Evolutionary conservation across 2,888 invertebrate species (phyloP).

Genomic region (Amiota minor): DNA sequence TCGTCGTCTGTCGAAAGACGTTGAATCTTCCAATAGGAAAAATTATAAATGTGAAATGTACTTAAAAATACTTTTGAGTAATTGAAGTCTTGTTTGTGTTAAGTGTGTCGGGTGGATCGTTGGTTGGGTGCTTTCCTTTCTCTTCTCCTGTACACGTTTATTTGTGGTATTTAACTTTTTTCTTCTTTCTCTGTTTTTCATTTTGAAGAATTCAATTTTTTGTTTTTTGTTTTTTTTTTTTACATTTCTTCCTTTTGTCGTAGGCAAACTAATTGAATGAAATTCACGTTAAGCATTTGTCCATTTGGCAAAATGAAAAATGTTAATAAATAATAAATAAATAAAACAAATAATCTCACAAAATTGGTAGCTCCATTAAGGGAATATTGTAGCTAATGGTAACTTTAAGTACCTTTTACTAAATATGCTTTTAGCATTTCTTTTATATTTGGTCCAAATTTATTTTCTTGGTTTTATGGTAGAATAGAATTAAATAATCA

Average conservation of each 20-base stretch:
- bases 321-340: conserved; percentile 19
- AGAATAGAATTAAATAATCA: too few species aligned
- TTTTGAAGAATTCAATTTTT: background rate
- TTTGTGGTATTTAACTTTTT: too few species aligned
- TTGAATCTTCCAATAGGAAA: background rate
- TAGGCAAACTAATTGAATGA: conserved; percentile 12
- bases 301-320: background rate
- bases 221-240: background rate
- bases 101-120: background rate
- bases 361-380: background rate
- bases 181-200: too few species aligned
- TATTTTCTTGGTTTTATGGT: too few species aligned
- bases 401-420: too few species aligned
- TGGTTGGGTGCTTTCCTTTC: too few species aligned
- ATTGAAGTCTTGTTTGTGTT: conserved; percentile 4
- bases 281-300: background rate
- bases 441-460: too few species aligned
- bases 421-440: background rate
- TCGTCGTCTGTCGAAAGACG: background rate
- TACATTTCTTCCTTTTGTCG: background rate
- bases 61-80: conserved; percentile 23
- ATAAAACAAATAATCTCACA: conserved; percentile 5
- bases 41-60: conserved; percentile 21
- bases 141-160: too few species aligned
- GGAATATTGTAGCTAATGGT: too few species aligned